Evolutionary conservation across 2,888 invertebrate genomes (phyloP), one percentile per base, ranked within the genome.

Genomic region (Chrysodeixis includens): DNA sequence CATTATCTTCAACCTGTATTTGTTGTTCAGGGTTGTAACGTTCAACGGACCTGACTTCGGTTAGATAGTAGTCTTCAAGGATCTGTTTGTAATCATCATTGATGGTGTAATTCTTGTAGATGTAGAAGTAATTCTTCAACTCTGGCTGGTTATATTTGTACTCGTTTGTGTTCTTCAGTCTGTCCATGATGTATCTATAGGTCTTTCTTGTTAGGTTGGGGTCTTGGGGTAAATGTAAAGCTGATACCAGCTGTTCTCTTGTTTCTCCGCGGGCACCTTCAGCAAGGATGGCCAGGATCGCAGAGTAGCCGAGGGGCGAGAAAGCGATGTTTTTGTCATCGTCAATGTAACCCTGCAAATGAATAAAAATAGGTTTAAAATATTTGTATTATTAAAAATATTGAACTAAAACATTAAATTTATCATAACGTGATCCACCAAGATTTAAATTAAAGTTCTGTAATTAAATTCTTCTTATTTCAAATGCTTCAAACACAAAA

Each of bases 71-170:
- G 56, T 96, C 95, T 84, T 93, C 92, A 3, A 97, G 84, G 55
- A 96, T 88, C 74, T 96, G 92, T 76, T 96, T 96, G 83, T 96
- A 97, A 30, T 96, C 95, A 49, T 96, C 95, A 67, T 95, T 95
- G 3, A 96, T 96, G 0, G 96, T 96, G 81, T 96, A 95, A 79
- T 97, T 97, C 80, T 96, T 96, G 86, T 97, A 97, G 7, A 97
- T 95, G 78, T 97, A 97, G 81, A 97, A 96, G 93, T 96, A 97
- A 79, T 96, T 96, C 83, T 96, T 96, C 73, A 97, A 91, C 75
- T 96, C 96, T 0, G 96, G 96, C 66, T 93, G 91, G 71, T 95
- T 95, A 61, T 90, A 88, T 86, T 93, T 92, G 74, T 94, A 95
- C 68, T 93, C 91, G 58, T 94, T 90, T 2, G 88, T 93, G 57